phyloP scores from a whole-genome alignment of 2,113 vertebrate genomes.

The Guaruba guarouba region DNA sequence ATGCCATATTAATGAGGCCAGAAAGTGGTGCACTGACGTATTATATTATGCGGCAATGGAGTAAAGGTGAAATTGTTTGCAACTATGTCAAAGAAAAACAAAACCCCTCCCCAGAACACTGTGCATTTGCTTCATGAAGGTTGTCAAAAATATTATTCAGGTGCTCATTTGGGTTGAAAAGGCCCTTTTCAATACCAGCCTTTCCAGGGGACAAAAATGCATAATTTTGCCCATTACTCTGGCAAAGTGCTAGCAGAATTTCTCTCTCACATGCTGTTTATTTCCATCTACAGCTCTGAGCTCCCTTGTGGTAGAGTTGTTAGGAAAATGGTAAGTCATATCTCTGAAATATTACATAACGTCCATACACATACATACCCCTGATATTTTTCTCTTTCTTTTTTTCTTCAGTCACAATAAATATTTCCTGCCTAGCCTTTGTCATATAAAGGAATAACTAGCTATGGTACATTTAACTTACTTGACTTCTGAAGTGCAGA shows the following conservation, averaged over 20 bases:
- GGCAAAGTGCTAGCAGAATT: not conserved
- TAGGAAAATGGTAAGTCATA: not conserved
- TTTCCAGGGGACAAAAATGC: not conserved
- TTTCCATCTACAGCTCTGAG: not conserved
- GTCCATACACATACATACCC: not conserved
- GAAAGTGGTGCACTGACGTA: not conserved
- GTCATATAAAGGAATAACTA: not conserved
- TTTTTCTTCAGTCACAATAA: not conserved
- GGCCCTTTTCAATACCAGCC: not conserved
- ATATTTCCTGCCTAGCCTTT: not conserved
- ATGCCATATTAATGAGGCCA: not conserved
- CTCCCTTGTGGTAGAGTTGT: not conserved
- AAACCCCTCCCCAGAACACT: not conserved
- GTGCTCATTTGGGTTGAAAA: slow-evolving; percentile 10
- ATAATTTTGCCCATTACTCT: not conserved
- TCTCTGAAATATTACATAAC: not conserved
- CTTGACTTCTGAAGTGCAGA: not conserved
- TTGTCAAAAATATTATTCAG: slow-evolving; percentile 6
- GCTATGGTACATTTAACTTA: not conserved
- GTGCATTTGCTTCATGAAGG: not conserved
- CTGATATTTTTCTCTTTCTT: not conserved
- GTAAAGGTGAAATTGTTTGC: slow-evolving; percentile 3
- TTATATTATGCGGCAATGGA: not conserved
- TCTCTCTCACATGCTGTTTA: not conserved
- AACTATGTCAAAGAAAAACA: not conserved